These are phyloP conservation scores for Lucilia cuprina DNA, from an alignment of 1,140 invertebrate species.

Conservation along the genomic window DNA sequence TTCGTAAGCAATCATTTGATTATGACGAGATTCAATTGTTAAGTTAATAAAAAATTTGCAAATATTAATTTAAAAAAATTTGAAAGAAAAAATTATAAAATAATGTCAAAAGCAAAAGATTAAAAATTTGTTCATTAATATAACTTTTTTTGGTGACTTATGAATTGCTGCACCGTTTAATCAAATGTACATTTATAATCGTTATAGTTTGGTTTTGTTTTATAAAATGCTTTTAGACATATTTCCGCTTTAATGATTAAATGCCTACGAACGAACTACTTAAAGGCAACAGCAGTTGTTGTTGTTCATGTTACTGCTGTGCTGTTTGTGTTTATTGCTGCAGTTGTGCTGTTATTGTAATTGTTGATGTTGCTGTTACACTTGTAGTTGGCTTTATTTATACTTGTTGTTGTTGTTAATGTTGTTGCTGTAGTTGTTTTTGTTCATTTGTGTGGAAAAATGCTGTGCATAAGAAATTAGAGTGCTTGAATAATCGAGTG, in stretches of 20 bases:
- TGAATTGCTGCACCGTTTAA: background rate
- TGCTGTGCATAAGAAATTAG: background rate
- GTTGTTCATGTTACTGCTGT: background rate
- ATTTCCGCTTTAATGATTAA: constrained; percentile 3
- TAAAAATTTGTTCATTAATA: too few species aligned
- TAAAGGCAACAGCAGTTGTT: background rate
- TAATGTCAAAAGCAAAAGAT: too few species aligned
- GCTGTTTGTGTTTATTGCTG: background rate
- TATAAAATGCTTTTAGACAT: background rate
- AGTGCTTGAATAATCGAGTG: background rate
- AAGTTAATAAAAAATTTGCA: background rate
- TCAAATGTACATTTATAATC: constrained; percentile 6
- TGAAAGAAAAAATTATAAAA: too few species aligned
- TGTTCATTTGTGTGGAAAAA: background rate
- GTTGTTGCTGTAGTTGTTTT: background rate
- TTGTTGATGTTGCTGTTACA: background rate
- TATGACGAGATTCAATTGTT: background rate
- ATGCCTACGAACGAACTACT: background rate
- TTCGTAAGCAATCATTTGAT: background rate
- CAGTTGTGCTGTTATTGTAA: background rate
- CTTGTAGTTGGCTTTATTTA: background rate
- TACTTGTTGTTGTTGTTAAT: background rate
- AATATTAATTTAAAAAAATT: too few species aligned
- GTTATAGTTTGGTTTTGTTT: background rate
- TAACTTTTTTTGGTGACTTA: background rate